Evolutionary conservation across 2,797 vertebrate species (phyloP), one percentile per base, ranked within the genome.

Genomic region (Tauraco hartlaubi): DNA sequence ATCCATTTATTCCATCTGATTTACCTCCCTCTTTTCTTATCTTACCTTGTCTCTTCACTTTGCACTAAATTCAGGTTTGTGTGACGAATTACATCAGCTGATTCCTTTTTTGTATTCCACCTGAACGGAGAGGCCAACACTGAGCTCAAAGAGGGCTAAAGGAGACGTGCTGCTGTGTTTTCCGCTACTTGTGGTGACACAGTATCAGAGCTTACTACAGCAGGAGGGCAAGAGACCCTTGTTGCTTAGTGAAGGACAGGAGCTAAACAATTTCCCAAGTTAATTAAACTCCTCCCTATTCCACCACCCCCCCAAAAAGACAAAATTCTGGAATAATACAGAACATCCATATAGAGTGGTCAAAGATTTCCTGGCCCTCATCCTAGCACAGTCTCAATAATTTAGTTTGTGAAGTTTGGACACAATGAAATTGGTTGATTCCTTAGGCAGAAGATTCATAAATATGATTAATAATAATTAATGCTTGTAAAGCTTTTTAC

Each of bases 381-480:
- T 23, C 13, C 28, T 69, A 28, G 12, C 14, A 46, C 9, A 37
- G 33, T 43, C 59, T 81, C 52, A 75, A 15, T 48, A 86, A 88
- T 52, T 88, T 52, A 58, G 15, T 54, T 46, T 75, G 28, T 84
- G 82, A 73, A 54, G 21, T 61, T 54, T 58, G 39, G 35, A 48
- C 15, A 55, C 23, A 55, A n/a, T 51, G 4, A 76, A 37, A 55
- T 19, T 52, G 26, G 4, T 58, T 83, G 43, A 56, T 91, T 91
- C 19, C 37, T 80, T 49, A 46, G 5, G 29, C 66, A 74, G 8
- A 78, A 37, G 8, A 82, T 61, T 44, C 89, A 89, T 68, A 94
- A 85, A 78, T 85, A 78, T 25, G 28, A 80, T 91, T 92, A 91
- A 31, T 68, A 90, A 58, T 62, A 92, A 83, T 74, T 89, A 92